These are phyloP conservation scores for Avahi laniger DNA, from an alignment of 2,797 vertebrate species.

Conservation along the genomic window DNA sequence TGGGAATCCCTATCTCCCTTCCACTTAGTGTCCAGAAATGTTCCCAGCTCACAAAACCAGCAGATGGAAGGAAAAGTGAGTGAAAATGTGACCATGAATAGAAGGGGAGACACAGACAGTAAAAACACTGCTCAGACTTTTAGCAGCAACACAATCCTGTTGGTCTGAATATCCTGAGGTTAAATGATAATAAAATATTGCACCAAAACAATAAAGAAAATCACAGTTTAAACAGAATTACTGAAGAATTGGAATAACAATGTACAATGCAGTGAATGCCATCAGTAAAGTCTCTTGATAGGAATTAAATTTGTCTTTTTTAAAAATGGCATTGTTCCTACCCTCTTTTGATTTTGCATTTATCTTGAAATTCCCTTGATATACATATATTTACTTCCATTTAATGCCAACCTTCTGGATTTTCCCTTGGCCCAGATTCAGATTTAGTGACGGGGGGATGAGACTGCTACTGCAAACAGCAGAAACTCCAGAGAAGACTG, in stretches of 20 bases:
- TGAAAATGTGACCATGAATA: background rate
- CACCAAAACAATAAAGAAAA: slow-evolving; percentile 80
- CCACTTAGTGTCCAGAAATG: background rate
- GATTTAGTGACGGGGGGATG: background rate
- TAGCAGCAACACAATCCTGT: slow-evolving; percentile 79
- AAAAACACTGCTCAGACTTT: slow-evolving; percentile 70
- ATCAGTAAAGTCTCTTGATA: slow-evolving; percentile 2
- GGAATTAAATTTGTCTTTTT: slow-evolving; percentile 66
- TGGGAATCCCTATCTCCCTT: background rate
- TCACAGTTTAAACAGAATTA: slow-evolving; percentile 72
- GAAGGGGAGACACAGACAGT: slow-evolving; percentile 61
- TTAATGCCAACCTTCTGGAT: background rate
- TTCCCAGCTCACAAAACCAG: background rate
- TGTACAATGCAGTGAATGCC: slow-evolving; percentile 42
- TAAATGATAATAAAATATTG: slow-evolving; percentile 82
- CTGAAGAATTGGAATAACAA: slow-evolving; percentile 56
- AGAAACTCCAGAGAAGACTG: slow-evolving; percentile 61
- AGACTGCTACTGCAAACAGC: slow-evolving; percentile 38
- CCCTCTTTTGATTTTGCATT: background rate
- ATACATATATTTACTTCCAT: slow-evolving; percentile 66
- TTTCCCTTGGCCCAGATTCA: slow-evolving; percentile 61
- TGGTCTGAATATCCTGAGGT: slow-evolving; percentile 82
- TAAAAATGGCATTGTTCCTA: slow-evolving; percentile 50
- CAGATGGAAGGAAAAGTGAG: background rate
- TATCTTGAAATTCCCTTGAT: slow-evolving; percentile 45